phyloP scores from a whole-genome alignment of 2,797 vertebrate genomes.

The Rhincodon typus region DNA sequence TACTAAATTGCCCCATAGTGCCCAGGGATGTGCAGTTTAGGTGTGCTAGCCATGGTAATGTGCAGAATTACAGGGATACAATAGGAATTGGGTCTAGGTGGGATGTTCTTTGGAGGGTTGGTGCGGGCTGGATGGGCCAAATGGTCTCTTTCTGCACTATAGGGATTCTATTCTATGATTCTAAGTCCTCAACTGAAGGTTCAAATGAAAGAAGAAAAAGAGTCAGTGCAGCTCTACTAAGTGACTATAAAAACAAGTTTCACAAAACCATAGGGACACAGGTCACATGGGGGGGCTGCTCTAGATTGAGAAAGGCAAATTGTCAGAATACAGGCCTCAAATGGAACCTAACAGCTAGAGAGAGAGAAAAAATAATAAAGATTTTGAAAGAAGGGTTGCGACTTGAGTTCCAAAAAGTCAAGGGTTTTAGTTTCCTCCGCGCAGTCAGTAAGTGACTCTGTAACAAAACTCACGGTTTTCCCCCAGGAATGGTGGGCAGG shows the following conservation, averaged over 20 bases:
- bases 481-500: slow-evolving; percentile 65
- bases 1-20: too few species aligned
- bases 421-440: not conserved
- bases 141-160: too few species aligned
- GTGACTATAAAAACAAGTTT: not conserved
- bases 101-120: too few species aligned
- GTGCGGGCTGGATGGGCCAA: too few species aligned
- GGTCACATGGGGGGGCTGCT: not conserved
- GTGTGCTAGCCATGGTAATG: too few species aligned
- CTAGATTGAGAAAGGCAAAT: not conserved
- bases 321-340: not conserved
- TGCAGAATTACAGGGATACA: too few species aligned
- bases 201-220: not conserved
- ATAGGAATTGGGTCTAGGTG: too few species aligned
- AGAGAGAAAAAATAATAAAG: not conserved
- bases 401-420: not conserved
- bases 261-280: not conserved
- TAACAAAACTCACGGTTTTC: slow-evolving; percentile 73
- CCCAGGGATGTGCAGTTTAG: too few species aligned
- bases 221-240: not conserved
- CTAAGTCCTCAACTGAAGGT: not conserved
- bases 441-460: not conserved
- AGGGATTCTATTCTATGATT: too few species aligned
- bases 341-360: too few species aligned
- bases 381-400: not conserved